Base-by-base conservation (phyloP, 2,797 vertebrate species). In the Neosilurus hyrtlii region DNA sequence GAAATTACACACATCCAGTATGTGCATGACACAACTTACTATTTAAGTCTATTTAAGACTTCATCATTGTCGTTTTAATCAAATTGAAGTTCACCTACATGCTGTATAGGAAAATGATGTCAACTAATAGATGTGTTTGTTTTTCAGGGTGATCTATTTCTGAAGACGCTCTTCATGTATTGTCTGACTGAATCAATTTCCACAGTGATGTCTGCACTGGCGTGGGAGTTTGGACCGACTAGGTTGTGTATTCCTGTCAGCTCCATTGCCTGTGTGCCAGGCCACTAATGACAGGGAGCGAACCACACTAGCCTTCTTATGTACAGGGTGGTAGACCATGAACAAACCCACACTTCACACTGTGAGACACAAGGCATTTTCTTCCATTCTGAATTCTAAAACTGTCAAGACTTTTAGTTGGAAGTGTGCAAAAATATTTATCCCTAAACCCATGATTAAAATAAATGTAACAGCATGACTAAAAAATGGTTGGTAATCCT, bases 341-440 rank as follows among this genome's bases (percentile, higher is more conserved):
- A 85, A 86, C 88, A 83, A 86, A 76, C 76, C 84, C 78, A 86
- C 85, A 85, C 68, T 81, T 66, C 81, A 86, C 80, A 85, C 9
- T 3, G 5, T 51, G 61, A 65, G 15, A 35, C 3, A 52, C 59
- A 26, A 62, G 37, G 15, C 61, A 30, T 65, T 79, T 30, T 52
- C 24, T 51, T 49, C 22, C 37, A 18, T 24, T 51, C 35, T 49
- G 35, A 49, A 43, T 43, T 76, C 74, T 35, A 57, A 43, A 62
- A 49, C 57, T 30, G 72, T 22, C 52, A 30, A 12, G 70, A 54
- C n/a, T 59, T 56, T 18, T 14, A 22, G 54, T n/a, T 74, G 72
- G 54, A 75, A 7, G 72, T 37, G 54, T 15, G 30, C 54, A 37
- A 61, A 43, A 62, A 9, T 24, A 24, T 76, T 76, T 24, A 24